These are phyloP conservation scores for Augochlora pura DNA, from an alignment of 1,140 invertebrate genomes.

Conservation along the genomic window DNA sequence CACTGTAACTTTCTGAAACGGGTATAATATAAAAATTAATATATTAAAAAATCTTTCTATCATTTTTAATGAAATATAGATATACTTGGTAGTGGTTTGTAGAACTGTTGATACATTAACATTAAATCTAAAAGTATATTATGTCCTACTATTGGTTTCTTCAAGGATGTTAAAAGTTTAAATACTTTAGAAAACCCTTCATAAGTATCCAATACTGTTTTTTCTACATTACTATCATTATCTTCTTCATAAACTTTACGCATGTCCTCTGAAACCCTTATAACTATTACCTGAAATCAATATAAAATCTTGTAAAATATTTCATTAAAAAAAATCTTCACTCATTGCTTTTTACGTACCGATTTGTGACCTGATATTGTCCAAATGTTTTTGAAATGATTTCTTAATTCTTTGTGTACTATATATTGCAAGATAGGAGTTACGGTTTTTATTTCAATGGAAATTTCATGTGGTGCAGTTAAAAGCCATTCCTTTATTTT, in stretches of 20 bases:
- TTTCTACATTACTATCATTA: slow-evolving; percentile 73
- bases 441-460: slow-evolving; percentile 52
- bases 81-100: slow-evolving; percentile 84
- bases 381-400: slow-evolving; percentile 80
- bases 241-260: slow-evolving; percentile 69
- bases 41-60: too few species aligned
- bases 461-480: slow-evolving; percentile 16
- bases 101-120: slow-evolving; percentile 87
- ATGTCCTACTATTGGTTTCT: slow-evolving; percentile 89
- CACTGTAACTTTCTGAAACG: slow-evolving; percentile 81
- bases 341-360: slow-evolving; percentile 57
- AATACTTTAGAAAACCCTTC: slow-evolving; percentile 87
- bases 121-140: slow-evolving; percentile 87
- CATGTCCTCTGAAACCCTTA: slow-evolving; percentile 68
- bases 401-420: slow-evolving; percentile 80
- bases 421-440: slow-evolving; percentile 73
- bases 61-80: not conserved
- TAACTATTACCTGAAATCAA: slow-evolving; percentile 70
- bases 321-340: not conserved
- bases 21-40: slow-evolving; percentile 27
- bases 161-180: slow-evolving; percentile 80
- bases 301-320: not conserved
- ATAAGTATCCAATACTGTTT: slow-evolving; percentile 79
- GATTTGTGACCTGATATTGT: slow-evolving; percentile 65
- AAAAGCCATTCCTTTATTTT: slow-evolving; percentile 76